Percentiles rank a stretch among this genome's conserved stretches.
Evolutionary conservation across 2,113 vertebrate genomes (phyloP).

Genomic region (Chionis minor): DNA sequence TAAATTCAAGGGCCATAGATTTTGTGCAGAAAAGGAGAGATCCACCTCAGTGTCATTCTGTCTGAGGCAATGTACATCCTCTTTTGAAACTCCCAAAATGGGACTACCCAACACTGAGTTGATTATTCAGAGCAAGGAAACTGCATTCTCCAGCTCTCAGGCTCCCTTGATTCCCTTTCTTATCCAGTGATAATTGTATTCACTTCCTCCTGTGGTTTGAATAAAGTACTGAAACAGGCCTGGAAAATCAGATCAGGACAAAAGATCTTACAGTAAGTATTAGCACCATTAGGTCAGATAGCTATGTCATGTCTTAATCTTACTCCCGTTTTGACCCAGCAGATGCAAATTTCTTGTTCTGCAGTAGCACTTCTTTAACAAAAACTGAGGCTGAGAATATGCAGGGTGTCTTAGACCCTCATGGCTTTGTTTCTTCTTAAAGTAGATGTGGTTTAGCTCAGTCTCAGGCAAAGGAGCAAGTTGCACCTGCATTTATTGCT

Average conservation of each 20-base stretch:
- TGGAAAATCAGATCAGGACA: not conserved
- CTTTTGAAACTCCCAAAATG: not conserved
- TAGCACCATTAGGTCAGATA: not conserved
- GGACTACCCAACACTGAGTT: not conserved
- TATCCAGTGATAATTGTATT: not conserved
- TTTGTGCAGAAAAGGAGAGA: not conserved
- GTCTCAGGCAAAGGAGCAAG: not conserved
- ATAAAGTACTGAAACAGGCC: not conserved
- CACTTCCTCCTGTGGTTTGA: not conserved
- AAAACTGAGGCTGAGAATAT: not conserved
- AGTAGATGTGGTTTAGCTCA: not conserved
- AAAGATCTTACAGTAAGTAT: not conserved
- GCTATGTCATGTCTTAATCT: not conserved
- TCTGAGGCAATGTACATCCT: not conserved
- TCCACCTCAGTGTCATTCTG: not conserved
- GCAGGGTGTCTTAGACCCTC: not conserved
- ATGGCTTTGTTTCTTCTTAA: not conserved
- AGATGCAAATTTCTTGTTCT: not conserved
- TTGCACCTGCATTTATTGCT: not conserved
- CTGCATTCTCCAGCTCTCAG: rapidly evolving
- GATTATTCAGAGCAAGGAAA: not conserved
- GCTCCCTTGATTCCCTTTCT: not conserved
- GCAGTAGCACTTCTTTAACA: not conserved
- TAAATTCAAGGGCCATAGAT: not conserved
- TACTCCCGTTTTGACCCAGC: not conserved